These are phyloP conservation scores for Microcebus ravelobensis DNA, from an alignment of 2,113 vertebrate species.

Conservation along the genomic window DNA sequence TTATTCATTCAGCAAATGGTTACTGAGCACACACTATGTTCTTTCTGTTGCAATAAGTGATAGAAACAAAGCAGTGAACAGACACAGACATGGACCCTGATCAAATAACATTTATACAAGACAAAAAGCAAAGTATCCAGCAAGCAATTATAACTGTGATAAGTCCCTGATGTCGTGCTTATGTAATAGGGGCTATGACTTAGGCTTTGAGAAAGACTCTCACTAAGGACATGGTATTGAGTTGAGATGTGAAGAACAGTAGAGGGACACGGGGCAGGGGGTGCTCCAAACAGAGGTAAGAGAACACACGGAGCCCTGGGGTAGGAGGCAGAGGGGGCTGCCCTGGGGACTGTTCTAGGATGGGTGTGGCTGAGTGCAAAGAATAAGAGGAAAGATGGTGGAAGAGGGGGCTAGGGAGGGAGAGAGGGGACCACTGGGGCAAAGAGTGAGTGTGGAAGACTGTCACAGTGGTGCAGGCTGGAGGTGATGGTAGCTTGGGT, in stretches of 20 bases:
- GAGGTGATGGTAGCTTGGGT: background rate
- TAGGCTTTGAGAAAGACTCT: background rate
- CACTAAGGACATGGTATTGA: rapidly evolving
- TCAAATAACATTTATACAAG: background rate
- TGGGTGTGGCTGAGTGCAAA: background rate
- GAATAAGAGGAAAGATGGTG: no score
- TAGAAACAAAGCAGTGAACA: background rate
- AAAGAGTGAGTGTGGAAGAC: background rate
- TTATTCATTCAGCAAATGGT: background rate
- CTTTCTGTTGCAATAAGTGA: background rate
- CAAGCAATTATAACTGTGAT: background rate
- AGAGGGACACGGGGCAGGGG: rapidly evolving
- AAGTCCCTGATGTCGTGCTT: background rate
- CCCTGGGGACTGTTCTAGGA: background rate
- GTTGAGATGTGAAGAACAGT: background rate
- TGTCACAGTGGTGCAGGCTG: background rate
- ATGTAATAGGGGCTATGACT: background rate
- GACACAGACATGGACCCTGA: background rate
- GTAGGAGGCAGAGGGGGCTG: background rate
- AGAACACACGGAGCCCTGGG: background rate
- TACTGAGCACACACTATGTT: background rate
- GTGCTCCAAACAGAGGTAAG: background rate
- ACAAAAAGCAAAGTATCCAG: background rate
- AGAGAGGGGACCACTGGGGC: background rate
- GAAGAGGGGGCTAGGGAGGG: rapidly evolving